Conservation (phyloP, 2,888 invertebrate species). For the Lycia hirtaria region DNA sequence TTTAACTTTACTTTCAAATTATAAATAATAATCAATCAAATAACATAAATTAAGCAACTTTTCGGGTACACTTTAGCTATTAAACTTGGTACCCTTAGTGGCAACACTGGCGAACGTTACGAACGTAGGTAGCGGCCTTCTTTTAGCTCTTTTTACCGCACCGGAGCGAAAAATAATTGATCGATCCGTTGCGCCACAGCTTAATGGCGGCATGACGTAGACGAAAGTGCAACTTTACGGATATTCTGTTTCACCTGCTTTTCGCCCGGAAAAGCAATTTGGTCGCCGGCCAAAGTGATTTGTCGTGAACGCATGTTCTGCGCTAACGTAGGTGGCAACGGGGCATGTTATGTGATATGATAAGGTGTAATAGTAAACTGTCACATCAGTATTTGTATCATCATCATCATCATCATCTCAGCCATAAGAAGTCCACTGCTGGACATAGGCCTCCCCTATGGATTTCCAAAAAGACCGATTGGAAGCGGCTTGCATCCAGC, state of each 20-base stretch:
- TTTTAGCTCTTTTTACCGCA: constrained; percentile 74
- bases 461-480: too few species aligned
- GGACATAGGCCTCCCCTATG: too few species aligned
- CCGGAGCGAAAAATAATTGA: constrained; percentile 80
- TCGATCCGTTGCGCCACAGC: constrained; percentile 67
- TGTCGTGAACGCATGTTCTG: constrained; percentile 31
- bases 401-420: too few species aligned
- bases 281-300: constrained; percentile 45
- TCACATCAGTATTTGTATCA: too few species aligned
- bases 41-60: too few species aligned
- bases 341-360: constrained; percentile 8
- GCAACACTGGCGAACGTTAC: too few species aligned
- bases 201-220: constrained; percentile 72
- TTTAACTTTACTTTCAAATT: too few species aligned
- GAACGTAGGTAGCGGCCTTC: constrained; percentile 58
- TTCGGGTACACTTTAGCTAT: too few species aligned
- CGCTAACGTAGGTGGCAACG: constrained; percentile 22
- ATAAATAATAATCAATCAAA: too few species aligned
- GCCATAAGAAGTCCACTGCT: too few species aligned
- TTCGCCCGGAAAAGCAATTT: constrained; percentile 42
- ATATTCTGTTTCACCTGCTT: constrained; percentile 32
- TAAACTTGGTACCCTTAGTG: too few species aligned
- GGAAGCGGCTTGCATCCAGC: too few species aligned
- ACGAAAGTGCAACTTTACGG: constrained; percentile 45
- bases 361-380: neutral